Evolutionary conservation across 1,140 invertebrate genomes (phyloP), one percentile per base, ranked within the genome.

Genomic region (Zaprionus taronus): DNA sequence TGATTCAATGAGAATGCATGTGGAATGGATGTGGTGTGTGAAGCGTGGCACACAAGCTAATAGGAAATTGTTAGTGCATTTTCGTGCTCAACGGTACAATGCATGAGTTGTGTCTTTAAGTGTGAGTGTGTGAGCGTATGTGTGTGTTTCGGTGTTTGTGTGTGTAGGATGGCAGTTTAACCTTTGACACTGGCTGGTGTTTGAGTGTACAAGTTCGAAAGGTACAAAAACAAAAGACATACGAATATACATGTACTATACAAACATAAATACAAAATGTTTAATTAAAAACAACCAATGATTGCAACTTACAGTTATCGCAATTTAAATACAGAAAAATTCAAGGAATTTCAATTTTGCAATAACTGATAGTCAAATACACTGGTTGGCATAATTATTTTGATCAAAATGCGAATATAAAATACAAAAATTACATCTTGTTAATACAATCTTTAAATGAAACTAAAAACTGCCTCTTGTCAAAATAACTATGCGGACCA

Each of bases 181-280:
- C 31, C 28, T 65, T 22, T 34, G 61, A 64, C 12, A 64, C 51
- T 51, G 62, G 49, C 62, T 65, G 49, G 84, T 89, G 84, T 84
- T 87, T 87, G 84, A 90, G 82, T 86, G 79, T 85, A 80, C 44
- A 70, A 73, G 31, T 80, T 70, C n/a, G 26, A 47, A 36, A 34
- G 64, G 66, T 44, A 41, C 41, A 47, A 47, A 44, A 60, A 36
- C 55, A 47, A 34, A 64, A 55, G 63, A 65, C 14, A 22, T 38
- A 2, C 38, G 31, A 66, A 47, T n/a, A 68, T 64, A 44, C 28
- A 72, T 71, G 22, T 67, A 55, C 26, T 47, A 17, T 47, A 68
- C 9, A 53, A 56, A 69, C n/a, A 69, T 17, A 55, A 73, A 31
- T 15, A 28, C 36, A 63, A 55, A 34, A 28, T 17, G 17, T 36